Percentiles rank a stretch among this genome's conserved stretches.
These are phyloP conservation scores for Allophyes oxyacanthae DNA, from an alignment of 2,888 invertebrate genomes.

Conservation along the genomic window DNA sequence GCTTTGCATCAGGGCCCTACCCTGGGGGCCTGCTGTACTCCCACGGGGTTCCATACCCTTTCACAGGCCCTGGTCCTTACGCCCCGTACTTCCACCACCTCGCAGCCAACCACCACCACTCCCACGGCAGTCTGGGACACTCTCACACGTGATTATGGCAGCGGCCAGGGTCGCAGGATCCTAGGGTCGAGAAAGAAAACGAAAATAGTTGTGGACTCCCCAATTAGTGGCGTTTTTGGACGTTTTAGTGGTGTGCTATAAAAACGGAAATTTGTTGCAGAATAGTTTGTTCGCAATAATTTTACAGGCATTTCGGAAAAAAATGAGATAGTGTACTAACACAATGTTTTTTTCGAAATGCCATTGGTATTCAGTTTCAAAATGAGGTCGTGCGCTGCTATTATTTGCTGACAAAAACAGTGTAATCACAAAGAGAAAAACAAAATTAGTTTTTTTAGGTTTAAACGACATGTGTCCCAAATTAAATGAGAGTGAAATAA, in stretches of 20 bases:
- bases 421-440: neutral
- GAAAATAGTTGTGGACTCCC: conserved; percentile 72
- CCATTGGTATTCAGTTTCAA: conserved; percentile 1
- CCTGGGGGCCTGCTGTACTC: conserved; percentile 91
- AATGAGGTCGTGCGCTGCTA: conserved; percentile 16
- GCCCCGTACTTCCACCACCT: conserved; percentile 92
- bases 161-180: conserved; percentile 80
- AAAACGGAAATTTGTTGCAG: conserved; percentile 1
- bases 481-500: conserved; percentile 28
- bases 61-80: conserved; percentile 88
- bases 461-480: conserved; percentile 21
- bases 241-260: conserved; percentile 21
- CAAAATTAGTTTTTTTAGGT: conserved; percentile 25
- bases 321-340: too few species aligned
- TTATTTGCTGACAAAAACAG: conserved; percentile 6
- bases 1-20: conserved; percentile 90
- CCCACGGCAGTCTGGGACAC: conserved; percentile 90
- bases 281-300: conserved; percentile 26
- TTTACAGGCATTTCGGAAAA: neutral
- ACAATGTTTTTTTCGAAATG: too few species aligned
- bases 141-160: conserved; percentile 90
- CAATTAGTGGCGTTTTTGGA: conserved; percentile 63
- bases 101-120: conserved; percentile 91
- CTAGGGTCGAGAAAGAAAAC: conserved; percentile 80
- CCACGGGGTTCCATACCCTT: conserved; percentile 91